phyloP scores from a whole-genome alignment of 1,140 invertebrate species.

The Zeugodacus cucurbitae region DNA sequence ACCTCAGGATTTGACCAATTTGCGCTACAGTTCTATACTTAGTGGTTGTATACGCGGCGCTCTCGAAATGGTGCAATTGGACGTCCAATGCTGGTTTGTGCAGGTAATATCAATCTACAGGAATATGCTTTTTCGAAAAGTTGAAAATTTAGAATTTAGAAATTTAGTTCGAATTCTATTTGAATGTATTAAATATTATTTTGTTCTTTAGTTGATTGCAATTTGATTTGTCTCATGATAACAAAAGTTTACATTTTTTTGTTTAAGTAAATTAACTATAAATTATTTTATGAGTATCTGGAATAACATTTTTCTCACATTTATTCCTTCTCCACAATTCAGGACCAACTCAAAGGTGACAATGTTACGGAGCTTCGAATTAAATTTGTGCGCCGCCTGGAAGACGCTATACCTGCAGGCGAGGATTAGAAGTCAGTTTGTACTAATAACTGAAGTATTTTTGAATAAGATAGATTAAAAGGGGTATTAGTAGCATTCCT shows the following conservation, averaged over 20 bases:
- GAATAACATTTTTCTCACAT: not conserved
- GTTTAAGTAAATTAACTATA: too few relatives aligned
- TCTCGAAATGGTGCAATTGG: constrained; percentile 94
- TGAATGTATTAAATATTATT: too few relatives aligned
- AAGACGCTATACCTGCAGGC: constrained; percentile 97
- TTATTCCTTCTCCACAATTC: constrained; percentile 59
- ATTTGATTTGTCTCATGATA: not conserved
- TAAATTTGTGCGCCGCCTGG: constrained; percentile 94
- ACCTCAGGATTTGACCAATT: constrained; percentile 85
- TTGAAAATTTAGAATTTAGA: too few relatives aligned
- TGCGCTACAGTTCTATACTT: constrained; percentile 96
- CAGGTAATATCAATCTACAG: constrained; percentile 66
- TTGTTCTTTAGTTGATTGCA: not conserved
- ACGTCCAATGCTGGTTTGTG: constrained; percentile 83
- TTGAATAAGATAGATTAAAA: not conserved
- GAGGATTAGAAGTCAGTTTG: constrained; percentile 80
- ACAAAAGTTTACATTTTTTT: not conserved
- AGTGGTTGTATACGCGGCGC: constrained; percentile 94
- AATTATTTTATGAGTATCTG: too few relatives aligned
- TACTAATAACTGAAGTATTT: not conserved
- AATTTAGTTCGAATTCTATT: too few relatives aligned
- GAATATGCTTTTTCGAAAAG: too few relatives aligned
- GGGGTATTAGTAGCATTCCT: not conserved
- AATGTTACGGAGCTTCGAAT: constrained; percentile 93
- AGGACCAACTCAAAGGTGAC: constrained; percentile 97